phyloP scores from a whole-genome alignment of 1,140 invertebrate genomes.

The Brachionus angularis region DNA sequence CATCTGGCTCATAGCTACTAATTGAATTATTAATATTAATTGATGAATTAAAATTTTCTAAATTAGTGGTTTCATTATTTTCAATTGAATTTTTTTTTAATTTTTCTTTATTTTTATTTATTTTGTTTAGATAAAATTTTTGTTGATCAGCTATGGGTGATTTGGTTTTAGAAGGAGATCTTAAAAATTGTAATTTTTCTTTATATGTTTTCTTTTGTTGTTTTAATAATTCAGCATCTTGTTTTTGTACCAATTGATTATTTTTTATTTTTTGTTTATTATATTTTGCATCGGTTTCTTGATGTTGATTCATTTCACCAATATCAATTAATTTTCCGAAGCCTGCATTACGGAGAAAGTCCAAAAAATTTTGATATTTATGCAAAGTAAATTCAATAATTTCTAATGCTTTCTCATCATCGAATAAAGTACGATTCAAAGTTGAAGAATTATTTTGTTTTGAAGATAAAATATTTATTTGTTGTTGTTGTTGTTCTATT shows the following conservation, averaged over 20 bases:
- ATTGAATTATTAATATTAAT: too few relatives aligned
- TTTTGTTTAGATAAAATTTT: slow-evolving; percentile 9
- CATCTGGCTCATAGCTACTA: too few relatives aligned
- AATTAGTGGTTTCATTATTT: too few relatives aligned
- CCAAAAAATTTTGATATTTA: slow-evolving; percentile 55
- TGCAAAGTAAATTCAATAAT: slow-evolving; percentile 55
- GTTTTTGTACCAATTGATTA: too few relatives aligned
- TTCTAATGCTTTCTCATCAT: slow-evolving; percentile 53
- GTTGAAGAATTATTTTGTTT: neutral
- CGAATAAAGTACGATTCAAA: slow-evolving; percentile 46
- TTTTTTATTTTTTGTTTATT: too few relatives aligned
- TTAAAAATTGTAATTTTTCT: neutral
- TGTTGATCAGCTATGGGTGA: slow-evolving; percentile 10
- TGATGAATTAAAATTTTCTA: too few relatives aligned
- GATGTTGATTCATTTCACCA: neutral
- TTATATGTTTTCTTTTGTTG: slow-evolving; percentile 15
- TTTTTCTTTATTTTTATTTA: slow-evolving; percentile 19
- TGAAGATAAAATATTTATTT: slow-evolving; percentile 6
- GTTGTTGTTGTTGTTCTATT: slow-evolving; percentile 46
- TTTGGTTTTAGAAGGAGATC: neutral
- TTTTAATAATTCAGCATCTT: neutral
- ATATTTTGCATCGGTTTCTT: slow-evolving; percentile 9
- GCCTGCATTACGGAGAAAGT: slow-evolving; percentile 54
- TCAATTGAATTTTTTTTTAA: neutral
- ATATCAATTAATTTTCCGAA: slow-evolving; percentile 45